A percentile compares a stretch with the other conserved stretches of the same genome.
Evolutionary conservation across 2,888 invertebrate genomes (phyloP).

Genomic region (Amphipyra berbera): DNA sequence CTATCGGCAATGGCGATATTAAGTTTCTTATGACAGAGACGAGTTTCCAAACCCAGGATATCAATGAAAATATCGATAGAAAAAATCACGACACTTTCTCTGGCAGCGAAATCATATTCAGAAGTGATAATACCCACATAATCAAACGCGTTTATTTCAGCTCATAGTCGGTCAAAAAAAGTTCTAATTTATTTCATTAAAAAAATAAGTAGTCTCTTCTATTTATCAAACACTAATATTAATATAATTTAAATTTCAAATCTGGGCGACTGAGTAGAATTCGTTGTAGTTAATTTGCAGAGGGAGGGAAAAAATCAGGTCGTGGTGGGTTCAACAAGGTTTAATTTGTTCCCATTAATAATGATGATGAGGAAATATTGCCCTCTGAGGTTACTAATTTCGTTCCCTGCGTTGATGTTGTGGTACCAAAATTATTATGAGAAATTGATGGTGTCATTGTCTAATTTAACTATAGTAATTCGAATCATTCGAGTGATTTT

Average conservation of each 20-base stretch:
- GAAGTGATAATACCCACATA: too few species aligned
- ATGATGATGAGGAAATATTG: conserved; percentile 80
- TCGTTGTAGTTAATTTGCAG: conserved; percentile 84
- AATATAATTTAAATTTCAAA: conserved; percentile 70
- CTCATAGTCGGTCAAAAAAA: too few species aligned
- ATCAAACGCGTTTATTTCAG: too few species aligned
- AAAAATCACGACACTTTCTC: too few species aligned
- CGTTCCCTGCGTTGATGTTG: conserved; percentile 51
- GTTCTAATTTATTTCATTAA: too few species aligned
- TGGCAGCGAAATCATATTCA: too few species aligned
- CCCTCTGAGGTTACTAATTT: conserved; percentile 62
- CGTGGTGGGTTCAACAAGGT: conserved; percentile 76
- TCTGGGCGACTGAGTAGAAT: conserved; percentile 77
- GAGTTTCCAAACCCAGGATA: too few species aligned
- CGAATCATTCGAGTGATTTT: not conserved
- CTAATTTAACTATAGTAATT: not conserved
- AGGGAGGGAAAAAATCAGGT: conserved; percentile 81
- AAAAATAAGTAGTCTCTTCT: not conserved
- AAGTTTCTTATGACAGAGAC: too few species aligned
- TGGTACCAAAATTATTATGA: conserved; percentile 16
- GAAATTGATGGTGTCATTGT: not conserved
- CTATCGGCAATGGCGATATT: too few species aligned
- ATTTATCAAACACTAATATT: conserved; percentile 37
- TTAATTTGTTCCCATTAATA: conserved; percentile 86
- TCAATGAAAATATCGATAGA: too few species aligned